Conservation (phyloP, 2,113 vertebrate genomes). For the Sinocyclocheilus anophthalmus region DNA sequence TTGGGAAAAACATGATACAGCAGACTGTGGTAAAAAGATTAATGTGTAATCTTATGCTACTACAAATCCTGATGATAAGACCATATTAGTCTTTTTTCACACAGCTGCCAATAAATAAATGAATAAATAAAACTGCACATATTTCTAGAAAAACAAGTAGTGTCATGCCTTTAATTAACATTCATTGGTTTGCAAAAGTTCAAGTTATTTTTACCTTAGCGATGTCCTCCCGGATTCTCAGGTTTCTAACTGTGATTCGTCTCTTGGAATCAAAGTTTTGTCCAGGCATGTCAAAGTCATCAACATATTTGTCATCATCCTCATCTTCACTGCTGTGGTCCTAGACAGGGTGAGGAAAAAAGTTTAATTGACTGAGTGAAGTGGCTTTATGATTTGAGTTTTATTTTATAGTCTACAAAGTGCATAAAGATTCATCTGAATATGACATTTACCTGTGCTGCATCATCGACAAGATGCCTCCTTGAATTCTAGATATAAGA, state of each 20-base stretch:
- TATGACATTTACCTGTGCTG: conserved; percentile 69
- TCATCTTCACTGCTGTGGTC: conserved; percentile 97
- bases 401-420: not conserved
- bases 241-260: conserved; percentile 94
- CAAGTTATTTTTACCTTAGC: conserved; percentile 82
- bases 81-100: not conserved
- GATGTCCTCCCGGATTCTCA: conserved; percentile 96
- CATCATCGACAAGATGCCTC: conserved; percentile 83
- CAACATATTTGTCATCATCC: conserved; percentile 98
- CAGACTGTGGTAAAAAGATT: not conserved
- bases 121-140: too few relatives aligned
- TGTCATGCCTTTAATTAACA: not conserved
- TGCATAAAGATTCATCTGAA: not conserved
- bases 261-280: conserved; percentile 99
- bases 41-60: not conserved
- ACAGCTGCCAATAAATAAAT: too few relatives aligned
- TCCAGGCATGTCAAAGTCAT: conserved; percentile 98
- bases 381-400: too few relatives aligned
- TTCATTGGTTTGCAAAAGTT: not conserved
- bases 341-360: conserved; percentile 66
- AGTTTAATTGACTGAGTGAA: not conserved
- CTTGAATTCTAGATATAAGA: conserved; percentile 66
- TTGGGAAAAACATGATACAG: not conserved
- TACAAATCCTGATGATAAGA: not conserved
- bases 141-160: not conserved